Evolutionary conservation across 2,113 vertebrate genomes (phyloP).

Genomic region (Rana temporaria): DNA sequence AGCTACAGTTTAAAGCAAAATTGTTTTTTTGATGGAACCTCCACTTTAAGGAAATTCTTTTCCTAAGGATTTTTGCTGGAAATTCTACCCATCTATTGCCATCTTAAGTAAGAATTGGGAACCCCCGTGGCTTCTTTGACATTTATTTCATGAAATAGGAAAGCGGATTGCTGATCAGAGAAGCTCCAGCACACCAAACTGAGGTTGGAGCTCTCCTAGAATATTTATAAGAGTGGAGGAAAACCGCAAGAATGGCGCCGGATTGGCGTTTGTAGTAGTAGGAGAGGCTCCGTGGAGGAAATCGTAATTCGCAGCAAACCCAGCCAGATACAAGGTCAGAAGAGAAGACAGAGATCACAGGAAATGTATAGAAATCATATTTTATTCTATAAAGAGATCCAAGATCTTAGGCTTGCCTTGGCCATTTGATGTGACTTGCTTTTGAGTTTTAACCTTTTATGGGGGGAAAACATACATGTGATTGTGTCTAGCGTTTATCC

Average conservation of each 20-base stretch:
- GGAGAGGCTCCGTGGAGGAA: background rate
- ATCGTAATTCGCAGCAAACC: background rate
- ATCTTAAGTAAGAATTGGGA: background rate
- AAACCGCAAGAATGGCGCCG: background rate
- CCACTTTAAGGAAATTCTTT: too few species aligned
- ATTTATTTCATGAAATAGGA: background rate
- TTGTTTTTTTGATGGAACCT: too few species aligned
- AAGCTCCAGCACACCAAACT: background rate
- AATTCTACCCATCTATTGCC: too few species aligned
- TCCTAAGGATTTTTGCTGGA: too few species aligned
- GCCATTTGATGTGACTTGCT: constrained; percentile 1
- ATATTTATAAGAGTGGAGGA: constrained; percentile 4
- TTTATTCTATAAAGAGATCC: background rate
- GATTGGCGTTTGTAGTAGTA: background rate
- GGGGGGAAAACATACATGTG: background rate
- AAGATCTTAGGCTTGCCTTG: background rate
- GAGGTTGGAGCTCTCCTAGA: background rate
- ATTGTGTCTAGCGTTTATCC: background rate
- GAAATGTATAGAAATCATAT: constrained; percentile 3
- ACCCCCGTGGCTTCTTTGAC: background rate
- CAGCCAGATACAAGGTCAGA: background rate
- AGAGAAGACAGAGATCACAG: background rate
- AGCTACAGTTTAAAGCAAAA: too few species aligned
- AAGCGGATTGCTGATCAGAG: constrained; percentile 5
- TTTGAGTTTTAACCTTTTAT: background rate